phyloP scores from a whole-genome alignment of 1,140 invertebrate genomes.

The Camponotus floridanus region DNA sequence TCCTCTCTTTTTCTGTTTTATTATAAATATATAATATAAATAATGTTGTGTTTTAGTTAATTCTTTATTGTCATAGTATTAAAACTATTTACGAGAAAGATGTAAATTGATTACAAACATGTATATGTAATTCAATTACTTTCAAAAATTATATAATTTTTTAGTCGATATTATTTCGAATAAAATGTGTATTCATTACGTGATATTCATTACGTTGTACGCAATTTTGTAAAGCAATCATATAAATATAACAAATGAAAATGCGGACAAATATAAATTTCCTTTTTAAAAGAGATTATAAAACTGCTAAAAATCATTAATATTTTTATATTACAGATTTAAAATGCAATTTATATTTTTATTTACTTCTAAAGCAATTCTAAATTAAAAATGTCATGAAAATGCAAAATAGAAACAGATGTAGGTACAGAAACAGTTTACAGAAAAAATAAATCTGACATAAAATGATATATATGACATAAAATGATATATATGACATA shows the following conservation, averaged over 20 bases:
- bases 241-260: not conserved
- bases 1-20: not conserved
- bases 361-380: not conserved
- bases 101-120: conserved; percentile 25
- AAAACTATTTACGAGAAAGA: conserved; percentile 13
- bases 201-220: not conserved
- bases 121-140: conserved; percentile 36
- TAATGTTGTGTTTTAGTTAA: conserved; percentile 47
- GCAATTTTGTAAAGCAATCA: not conserved
- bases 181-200: no score
- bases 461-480: no score
- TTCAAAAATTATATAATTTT: not conserved
- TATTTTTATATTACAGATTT: not conserved
- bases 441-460: not conserved
- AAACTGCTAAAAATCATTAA: not conserved
- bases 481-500: not conserved
- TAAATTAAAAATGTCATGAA: not conserved
- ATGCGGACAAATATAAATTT: not conserved
- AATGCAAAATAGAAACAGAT: not conserved
- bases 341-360: not conserved
- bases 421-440: not conserved
- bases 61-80: not conserved
- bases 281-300: not conserved
- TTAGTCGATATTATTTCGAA: conserved; percentile 1
- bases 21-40: conserved; percentile 52